phyloP scores from a whole-genome alignment of 2,888 invertebrate species.

The Ellobium chinense region DNA sequence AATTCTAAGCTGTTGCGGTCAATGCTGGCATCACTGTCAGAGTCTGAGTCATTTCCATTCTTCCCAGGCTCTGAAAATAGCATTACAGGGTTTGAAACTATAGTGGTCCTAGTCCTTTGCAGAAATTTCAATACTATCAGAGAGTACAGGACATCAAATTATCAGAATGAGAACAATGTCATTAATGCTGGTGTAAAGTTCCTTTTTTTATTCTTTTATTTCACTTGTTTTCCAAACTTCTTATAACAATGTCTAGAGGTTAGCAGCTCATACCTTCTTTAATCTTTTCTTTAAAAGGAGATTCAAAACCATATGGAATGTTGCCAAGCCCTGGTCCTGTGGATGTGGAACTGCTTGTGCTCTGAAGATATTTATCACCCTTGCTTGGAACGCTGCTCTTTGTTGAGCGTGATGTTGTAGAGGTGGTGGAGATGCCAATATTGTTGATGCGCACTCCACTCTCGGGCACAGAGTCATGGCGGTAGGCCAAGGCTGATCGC shows the following conservation, averaged over 20 bases:
- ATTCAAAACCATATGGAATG: constrained; percentile 70
- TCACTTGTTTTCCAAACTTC: too few relatives aligned
- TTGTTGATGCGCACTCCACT: constrained; percentile 77
- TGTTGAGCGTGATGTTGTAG: constrained; percentile 95
- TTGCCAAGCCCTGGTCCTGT: constrained; percentile 63
- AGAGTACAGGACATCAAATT: too few relatives aligned
- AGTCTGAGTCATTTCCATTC: constrained; percentile 87
- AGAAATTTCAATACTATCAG: too few relatives aligned
- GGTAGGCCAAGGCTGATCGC: constrained; percentile 91
- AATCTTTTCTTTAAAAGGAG: constrained; percentile 57
- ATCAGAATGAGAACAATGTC: too few relatives aligned
- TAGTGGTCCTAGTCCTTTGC: too few relatives aligned
- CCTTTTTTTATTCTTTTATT: too few relatives aligned
- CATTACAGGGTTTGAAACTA: too few relatives aligned
- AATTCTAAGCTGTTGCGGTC: constrained; percentile 85
- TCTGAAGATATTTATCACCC: constrained; percentile 73
- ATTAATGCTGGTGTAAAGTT: too few relatives aligned
- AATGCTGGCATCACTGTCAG: constrained; percentile 83
- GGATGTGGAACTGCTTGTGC: constrained; percentile 76
- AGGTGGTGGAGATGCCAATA: constrained; percentile 95
- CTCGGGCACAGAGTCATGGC: constrained; percentile 80
- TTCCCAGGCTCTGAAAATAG: constrained; percentile 13
- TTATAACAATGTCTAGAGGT: too few relatives aligned
- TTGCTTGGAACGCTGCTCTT: constrained; percentile 89
- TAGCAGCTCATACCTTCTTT: constrained; percentile 56